These are phyloP conservation scores for Festucalex cinctus DNA, from an alignment of 2,113 vertebrate genomes.

Conservation along the genomic window DNA sequence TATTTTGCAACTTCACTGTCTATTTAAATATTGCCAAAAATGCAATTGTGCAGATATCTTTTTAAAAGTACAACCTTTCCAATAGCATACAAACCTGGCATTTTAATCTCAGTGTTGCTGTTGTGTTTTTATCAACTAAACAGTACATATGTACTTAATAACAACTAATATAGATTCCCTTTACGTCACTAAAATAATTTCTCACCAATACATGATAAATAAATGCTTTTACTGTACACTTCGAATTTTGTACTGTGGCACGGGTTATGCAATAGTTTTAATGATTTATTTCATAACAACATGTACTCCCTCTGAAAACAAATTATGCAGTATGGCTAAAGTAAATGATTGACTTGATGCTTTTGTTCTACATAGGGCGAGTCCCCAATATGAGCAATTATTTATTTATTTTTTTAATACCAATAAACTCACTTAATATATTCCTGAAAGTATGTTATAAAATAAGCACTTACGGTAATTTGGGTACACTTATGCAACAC, in stretches of 20 bases:
- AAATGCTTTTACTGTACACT: neutral
- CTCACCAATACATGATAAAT: neutral
- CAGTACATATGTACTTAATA: too few relatives aligned
- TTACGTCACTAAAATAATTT: neutral
- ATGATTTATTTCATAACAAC: neutral
- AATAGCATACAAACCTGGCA: too few relatives aligned
- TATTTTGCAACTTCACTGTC: neutral
- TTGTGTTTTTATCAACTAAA: neutral
- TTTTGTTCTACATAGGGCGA: neutral
- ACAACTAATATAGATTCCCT: too few relatives aligned
- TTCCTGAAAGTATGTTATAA: neutral
- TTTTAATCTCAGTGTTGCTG: too few relatives aligned
- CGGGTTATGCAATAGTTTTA: neutral
- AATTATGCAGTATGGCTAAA: neutral
- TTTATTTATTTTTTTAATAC: too few relatives aligned
- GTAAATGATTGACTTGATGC: slow-evolving; percentile 7
- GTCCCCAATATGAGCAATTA: neutral
- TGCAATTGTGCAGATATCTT: too few relatives aligned
- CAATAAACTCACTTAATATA: neutral
- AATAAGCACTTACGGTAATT: slow-evolving; percentile 1
- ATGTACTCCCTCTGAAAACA: neutral
- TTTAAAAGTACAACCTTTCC: too few relatives aligned
- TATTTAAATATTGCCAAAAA: neutral
- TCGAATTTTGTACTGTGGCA: neutral
- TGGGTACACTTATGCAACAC: neutral